phyloP scores from a whole-genome alignment of 92 coral and sea anemone genomes.

The Umimayanthus chanpuru region DNA sequence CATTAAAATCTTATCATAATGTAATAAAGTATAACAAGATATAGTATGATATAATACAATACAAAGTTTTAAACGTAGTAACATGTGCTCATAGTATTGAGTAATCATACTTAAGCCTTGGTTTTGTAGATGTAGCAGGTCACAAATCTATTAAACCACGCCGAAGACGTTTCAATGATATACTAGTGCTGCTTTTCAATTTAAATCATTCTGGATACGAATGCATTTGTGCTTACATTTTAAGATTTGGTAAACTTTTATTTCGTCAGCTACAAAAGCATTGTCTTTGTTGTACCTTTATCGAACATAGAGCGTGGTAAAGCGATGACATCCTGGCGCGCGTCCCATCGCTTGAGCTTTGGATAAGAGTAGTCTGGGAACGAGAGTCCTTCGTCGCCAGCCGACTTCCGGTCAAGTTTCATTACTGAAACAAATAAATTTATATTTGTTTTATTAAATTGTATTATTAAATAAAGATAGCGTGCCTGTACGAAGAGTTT shows the following conservation, averaged over 20 bases:
- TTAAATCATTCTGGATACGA: not conserved
- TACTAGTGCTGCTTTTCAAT: not conserved
- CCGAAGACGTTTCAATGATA: not conserved
- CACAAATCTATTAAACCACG: not conserved
- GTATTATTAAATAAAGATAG: not conserved
- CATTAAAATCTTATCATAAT: too few relatives aligned
- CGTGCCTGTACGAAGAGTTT: too few relatives aligned
- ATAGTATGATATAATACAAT: too few relatives aligned
- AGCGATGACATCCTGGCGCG: conserved; percentile 83
- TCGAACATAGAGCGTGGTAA: conserved; percentile 86
- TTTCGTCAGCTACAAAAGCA: not conserved
- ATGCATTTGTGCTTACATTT: too few relatives aligned
- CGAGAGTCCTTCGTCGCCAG: conserved; percentile 77
- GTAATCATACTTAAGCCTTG: too few relatives aligned
- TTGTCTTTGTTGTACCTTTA: conserved; percentile 52
- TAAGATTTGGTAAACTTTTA: too few relatives aligned
- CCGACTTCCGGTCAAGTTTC: conserved; percentile 79
- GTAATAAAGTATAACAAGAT: too few relatives aligned
- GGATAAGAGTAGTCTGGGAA: conserved; percentile 92
- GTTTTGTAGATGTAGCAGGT: too few relatives aligned
- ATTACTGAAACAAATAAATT: conserved; percentile 48
- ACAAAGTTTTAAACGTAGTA: too few relatives aligned
- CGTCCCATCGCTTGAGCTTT: conserved; percentile 86
- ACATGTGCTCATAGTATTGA: too few relatives aligned
- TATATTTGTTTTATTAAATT: not conserved